Conservation (phyloP, 2,113 vertebrate genomes). For the Carettochelys insculpta region DNA sequence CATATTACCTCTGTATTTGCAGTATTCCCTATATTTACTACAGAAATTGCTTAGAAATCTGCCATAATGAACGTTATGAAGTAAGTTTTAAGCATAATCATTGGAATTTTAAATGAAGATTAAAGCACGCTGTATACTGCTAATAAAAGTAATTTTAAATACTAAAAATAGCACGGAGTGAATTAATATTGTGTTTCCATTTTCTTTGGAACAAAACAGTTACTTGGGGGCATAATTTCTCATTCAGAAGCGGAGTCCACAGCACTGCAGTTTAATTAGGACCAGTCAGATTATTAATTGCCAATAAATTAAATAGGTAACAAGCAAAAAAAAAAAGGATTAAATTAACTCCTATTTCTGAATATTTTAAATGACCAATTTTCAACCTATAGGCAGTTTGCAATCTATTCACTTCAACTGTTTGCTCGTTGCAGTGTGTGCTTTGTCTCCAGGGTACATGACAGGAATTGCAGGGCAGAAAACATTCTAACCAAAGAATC, state of each 20-base stretch:
- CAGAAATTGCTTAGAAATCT: not conserved
- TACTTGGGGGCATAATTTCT: not conserved
- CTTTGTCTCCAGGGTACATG: no score
- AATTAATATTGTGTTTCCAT: not conserved
- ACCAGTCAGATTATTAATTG: not conserved
- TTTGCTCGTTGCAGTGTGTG: no score
- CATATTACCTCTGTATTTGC: not conserved
- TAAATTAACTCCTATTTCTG: no score
- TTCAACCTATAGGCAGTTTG: no score
- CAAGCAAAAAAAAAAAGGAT: no score
- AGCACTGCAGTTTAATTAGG: not conserved
- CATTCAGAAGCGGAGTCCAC: not conserved
- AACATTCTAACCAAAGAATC: no score
- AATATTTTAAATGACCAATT: no score
- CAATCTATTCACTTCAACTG: no score
- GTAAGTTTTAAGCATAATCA: rapidly evolving
- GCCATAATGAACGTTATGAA: not conserved
- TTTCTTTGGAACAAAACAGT: not conserved
- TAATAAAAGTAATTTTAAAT: not conserved
- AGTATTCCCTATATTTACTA: not conserved
- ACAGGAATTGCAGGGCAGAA: no score
- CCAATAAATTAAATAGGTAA: no score
- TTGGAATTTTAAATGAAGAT: not conserved
- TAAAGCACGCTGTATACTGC: not conserved
- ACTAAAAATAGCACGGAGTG: not conserved